Percentiles rank a stretch among this genome's conserved stretches.
Conservation (phyloP, 2,113 vertebrate species). For the Hippocampus guttulatus region DNA sequence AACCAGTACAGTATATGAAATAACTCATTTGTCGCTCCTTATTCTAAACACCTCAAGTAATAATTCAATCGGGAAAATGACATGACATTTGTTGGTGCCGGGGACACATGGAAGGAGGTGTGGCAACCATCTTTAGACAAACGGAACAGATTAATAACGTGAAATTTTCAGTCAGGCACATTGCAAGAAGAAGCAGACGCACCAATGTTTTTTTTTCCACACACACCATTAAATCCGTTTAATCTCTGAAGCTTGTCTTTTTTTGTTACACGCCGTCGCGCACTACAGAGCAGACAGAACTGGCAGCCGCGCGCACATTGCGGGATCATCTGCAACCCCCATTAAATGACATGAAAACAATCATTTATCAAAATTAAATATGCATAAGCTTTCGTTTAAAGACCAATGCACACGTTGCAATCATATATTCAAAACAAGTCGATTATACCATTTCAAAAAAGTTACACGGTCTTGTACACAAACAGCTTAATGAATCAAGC, state of each 20-base stretch:
- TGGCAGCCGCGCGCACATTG: not conserved
- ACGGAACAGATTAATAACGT: too few species aligned
- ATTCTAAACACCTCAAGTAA: too few species aligned
- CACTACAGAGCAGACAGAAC: not conserved
- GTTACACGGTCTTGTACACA: not conserved
- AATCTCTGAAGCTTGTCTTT: not conserved
- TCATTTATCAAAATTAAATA: slow-evolving; percentile 1
- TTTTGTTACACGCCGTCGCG: not conserved
- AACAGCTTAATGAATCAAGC: not conserved
- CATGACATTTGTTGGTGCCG: too few species aligned
- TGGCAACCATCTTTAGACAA: too few species aligned
- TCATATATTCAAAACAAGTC: slow-evolving; percentile 1
- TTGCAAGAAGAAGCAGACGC: too few species aligned
- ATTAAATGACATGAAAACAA: not conserved
- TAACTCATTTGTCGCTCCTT: too few species aligned
- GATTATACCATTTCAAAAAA: slow-evolving; percentile 1
- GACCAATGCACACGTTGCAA: not conserved
- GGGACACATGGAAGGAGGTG: too few species aligned
- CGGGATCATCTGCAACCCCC: not conserved
- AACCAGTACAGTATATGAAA: too few species aligned
- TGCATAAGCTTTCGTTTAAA: not conserved
- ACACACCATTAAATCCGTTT: not conserved
- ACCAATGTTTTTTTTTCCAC: not conserved
- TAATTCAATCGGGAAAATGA: too few species aligned
- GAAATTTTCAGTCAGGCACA: too few species aligned